phyloP scores from a whole-genome alignment of 2,797 vertebrate genomes.

The Spea hammondii region DNA sequence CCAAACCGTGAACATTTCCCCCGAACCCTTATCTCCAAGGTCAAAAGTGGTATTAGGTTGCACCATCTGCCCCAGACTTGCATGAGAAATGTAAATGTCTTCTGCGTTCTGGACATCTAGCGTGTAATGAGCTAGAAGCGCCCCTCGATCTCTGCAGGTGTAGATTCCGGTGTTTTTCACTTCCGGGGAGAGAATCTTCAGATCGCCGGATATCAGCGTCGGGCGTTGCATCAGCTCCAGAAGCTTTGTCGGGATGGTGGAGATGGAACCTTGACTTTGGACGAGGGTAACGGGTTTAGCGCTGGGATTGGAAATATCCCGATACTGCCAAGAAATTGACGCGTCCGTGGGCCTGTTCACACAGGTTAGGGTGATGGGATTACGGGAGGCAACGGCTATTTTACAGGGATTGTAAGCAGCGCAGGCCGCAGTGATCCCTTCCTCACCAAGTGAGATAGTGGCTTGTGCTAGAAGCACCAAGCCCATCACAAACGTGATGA shows the following conservation, averaged over 20 bases:
- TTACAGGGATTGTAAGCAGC: conserved; percentile 34
- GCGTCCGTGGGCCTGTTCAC: not conserved
- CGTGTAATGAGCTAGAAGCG: conserved; percentile 49
- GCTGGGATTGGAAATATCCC: not conserved
- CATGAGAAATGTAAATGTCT: conserved; percentile 49
- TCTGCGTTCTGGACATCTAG: conserved; percentile 58
- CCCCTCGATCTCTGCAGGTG: conserved; percentile 32
- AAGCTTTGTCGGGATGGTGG: not conserved
- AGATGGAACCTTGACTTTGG: not conserved
- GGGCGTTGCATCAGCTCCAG: conserved; percentile 2
- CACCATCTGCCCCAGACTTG: no score
- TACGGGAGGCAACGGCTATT: conserved; percentile 43
- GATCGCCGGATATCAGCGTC: conserved; percentile 9
- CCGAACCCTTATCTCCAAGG: not conserved
- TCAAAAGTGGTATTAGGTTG: no score
- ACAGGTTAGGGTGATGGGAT: conserved; percentile 49
- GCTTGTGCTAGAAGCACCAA: no score
- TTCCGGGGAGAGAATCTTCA: conserved; percentile 54
- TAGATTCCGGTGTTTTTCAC: conserved; percentile 35
- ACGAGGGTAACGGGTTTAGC: conserved; percentile 23
- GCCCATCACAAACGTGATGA: no score
- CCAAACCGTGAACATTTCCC: conserved; percentile 58
- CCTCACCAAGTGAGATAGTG: not conserved
- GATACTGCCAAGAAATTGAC: conserved; percentile 43
- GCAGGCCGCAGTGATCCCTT: conserved; percentile 1